Base-by-base conservation (phyloP, 2,888 invertebrate species). In the Mesorhabditis spiculigera region DNA sequence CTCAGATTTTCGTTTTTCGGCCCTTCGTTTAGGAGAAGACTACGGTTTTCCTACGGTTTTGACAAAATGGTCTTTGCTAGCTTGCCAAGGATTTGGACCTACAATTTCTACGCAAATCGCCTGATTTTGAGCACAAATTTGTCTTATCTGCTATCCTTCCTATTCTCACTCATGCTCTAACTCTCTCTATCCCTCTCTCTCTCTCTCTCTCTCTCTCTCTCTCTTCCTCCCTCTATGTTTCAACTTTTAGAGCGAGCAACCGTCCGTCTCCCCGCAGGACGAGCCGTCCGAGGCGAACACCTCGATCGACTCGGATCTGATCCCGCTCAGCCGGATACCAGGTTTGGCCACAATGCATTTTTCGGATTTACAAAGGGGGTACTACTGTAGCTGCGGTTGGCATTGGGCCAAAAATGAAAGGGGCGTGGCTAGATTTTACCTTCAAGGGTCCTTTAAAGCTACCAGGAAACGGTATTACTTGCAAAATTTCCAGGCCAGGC, bases 291-390 rank as follows among this genome's bases (percentile, higher is more conserved):
- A 43, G 28, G 69, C n/a, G 58, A 42, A n/a, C 8, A 41, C 70
- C 6, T 70, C 73, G 45, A 68, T 64, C 28, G 72, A 71, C 8
- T 68, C 45, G 45, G 81, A 77, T 43, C 72, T 84, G 77, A 84
- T 82, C 41, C 82, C 84, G 8, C 70, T 82, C 61, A 71, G 71
- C 10, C 71, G 82, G 43, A 68, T 82, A 16, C 82, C 82, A 6
- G 81, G 81, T 28, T 3, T 28, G 28, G 28, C 28, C 28, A 28
- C 28, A 3, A 28, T 28, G 28, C 28, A 28, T 28, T 1, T 28
- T 1, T 28, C 28, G 28, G 28, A 28, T 28, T 28, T 28, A 28
- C 28, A n/a, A n/a, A n/a, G n/a, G 1, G 28, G 28, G 3, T 28
- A 28, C 28, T 28, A 28, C 28, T 28, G 28, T 28, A 28, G 28